A percentile compares a stretch with the other conserved stretches of the same genome.
These are phyloP conservation scores for Crematogaster levior DNA, from an alignment of 2,888 invertebrate genomes.

Conservation along the genomic window DNA sequence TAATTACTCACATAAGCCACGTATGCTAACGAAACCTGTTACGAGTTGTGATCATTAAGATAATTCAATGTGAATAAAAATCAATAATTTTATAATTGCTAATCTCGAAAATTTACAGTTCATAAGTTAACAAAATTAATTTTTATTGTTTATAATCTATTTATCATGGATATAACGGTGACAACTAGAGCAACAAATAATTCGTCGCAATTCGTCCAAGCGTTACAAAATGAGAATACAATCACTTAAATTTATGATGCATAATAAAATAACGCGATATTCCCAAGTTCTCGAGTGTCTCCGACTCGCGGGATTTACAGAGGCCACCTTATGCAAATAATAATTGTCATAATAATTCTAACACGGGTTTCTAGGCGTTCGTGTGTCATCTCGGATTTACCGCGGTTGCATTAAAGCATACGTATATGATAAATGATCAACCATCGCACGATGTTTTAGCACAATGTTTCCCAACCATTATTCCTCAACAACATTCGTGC, in stretches of 20 bases:
- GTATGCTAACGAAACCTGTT: neutral
- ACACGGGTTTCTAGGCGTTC: conserved; percentile 24
- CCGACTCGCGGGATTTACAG: conserved; percentile 23
- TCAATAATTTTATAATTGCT: neutral
- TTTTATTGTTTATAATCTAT: neutral
- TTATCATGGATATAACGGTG: neutral
- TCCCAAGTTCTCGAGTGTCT: conserved; percentile 22
- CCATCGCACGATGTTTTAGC: neutral
- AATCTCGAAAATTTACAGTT: neutral
- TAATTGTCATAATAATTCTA: conserved; percentile 52
- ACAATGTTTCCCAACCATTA: conserved; percentile 1
- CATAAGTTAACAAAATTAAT: neutral
- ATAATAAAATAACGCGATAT: conserved; percentile 40
- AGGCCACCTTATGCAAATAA: conserved; percentile 44
- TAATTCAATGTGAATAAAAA: neutral
- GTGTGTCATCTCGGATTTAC: conserved; percentile 27
- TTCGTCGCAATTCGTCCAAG: neutral
- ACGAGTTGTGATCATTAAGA: neutral
- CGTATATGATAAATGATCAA: conserved; percentile 25
- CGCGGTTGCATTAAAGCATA: conserved; percentile 1
- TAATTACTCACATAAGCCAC: neutral
- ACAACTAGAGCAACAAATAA: conserved; percentile 13
- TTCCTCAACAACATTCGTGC: neutral
- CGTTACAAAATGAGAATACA: conserved; percentile 51
- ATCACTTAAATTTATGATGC: conserved; percentile 49